These are phyloP conservation scores for Pristiophorus japonicus DNA, from an alignment of 2,113 vertebrate genomes.

Conservation along the genomic window DNA sequence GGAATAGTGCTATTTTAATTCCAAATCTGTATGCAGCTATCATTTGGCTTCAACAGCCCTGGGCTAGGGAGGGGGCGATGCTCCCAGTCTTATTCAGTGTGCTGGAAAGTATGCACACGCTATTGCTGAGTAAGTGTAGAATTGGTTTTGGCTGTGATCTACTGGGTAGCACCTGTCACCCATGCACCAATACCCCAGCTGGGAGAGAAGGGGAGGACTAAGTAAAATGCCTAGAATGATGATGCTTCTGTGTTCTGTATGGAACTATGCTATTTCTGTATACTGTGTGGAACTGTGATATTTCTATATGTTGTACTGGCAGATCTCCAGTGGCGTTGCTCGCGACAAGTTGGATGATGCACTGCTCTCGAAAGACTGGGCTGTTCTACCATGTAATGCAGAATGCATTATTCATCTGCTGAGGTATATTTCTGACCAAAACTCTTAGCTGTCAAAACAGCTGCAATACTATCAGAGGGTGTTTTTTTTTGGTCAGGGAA, in stretches of 20 bases:
- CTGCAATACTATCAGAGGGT: neutral
- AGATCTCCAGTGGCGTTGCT: neutral
- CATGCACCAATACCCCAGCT: neutral
- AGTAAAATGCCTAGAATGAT: neutral
- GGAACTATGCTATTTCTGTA: neutral
- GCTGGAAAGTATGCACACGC: neutral
- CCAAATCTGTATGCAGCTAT: neutral
- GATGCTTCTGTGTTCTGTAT: neutral
- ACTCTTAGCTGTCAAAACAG: neutral
- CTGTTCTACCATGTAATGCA: neutral
- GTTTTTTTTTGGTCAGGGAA: neutral
- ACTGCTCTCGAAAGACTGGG: neutral
- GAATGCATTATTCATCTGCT: neutral
- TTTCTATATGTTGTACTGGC: neutral
- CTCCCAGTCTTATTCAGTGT: neutral
- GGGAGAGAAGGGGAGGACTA: neutral
- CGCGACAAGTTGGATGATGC: neutral
- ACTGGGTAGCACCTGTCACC: neutral
- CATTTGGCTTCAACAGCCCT: neutral
- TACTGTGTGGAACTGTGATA: neutral
- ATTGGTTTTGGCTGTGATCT: neutral
- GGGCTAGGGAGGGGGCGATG: neutral
- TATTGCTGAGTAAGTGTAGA: neutral
- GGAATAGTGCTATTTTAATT: neutral
- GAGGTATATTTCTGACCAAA: neutral